Evolutionary conservation across 2,113 vertebrate species (phyloP).

Genomic region (Arothron firmamentum): DNA sequence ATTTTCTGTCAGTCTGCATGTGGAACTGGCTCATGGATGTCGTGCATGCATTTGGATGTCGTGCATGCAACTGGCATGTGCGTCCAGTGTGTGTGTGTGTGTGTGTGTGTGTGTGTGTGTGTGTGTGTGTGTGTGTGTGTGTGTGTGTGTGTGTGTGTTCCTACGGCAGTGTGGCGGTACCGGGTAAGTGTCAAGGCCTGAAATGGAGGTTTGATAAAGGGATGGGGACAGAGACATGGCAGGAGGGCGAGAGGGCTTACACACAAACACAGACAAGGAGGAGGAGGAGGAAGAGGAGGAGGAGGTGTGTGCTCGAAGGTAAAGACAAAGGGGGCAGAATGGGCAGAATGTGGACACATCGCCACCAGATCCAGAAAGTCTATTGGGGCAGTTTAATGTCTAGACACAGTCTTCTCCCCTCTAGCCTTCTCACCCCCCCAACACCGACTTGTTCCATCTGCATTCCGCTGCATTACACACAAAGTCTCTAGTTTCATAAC

Average conservation of each 20-base stretch:
- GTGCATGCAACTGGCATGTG: constrained; percentile 38
- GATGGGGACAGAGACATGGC: constrained; percentile 14
- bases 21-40: constrained; percentile 35
- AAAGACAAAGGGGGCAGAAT: background rate
- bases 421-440: background rate
- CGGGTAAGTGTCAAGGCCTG: constrained; percentile 56
- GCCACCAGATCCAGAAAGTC: constrained; percentile 44
- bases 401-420: constrained; percentile 38
- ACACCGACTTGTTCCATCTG: background rate
- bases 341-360: constrained; percentile 40
- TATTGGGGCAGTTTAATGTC: constrained; percentile 43
- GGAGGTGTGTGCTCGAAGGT: constrained; percentile 23
- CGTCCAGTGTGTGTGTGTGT: constrained; percentile 3
- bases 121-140: constrained; percentile 9
- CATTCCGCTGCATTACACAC: constrained; percentile 40
- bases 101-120: background rate
- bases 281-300: constrained; percentile 7
- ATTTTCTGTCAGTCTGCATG: constrained; percentile 43
- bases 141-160: constrained; percentile 4
- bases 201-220: constrained; percentile 62
- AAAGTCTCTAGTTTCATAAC: constrained; percentile 51
- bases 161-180: constrained; percentile 15
- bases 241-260: constrained; percentile 29
- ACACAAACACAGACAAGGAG: constrained; percentile 23
- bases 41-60: constrained; percentile 8